phyloP scores from a whole-genome alignment of 2,113 vertebrate genomes.

The Trochalopteron elliotii region DNA sequence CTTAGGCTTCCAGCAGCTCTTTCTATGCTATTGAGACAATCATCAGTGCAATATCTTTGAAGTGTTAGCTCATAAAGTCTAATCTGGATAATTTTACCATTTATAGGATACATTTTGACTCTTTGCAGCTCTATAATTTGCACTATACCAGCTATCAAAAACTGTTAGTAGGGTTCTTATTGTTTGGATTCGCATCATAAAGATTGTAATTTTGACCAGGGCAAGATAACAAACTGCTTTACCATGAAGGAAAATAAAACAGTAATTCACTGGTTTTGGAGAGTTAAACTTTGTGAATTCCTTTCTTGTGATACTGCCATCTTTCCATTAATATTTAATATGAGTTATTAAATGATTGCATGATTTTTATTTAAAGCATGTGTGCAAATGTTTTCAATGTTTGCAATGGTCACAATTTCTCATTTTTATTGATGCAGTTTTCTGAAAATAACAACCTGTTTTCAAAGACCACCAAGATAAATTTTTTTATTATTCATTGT shows the following conservation, averaged over 20 bases:
- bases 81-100: background rate
- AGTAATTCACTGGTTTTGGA: background rate
- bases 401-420: background rate
- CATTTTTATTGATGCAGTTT: background rate
- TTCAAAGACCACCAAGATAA: conserved; percentile 10
- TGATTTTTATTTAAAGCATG: conserved; percentile 35
- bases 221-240: background rate
- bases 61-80: background rate
- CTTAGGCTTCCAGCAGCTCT: background rate
- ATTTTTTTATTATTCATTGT: conserved; percentile 8
- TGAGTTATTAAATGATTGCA: conserved; percentile 8
- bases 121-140: background rate
- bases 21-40: background rate
- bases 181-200: background rate
- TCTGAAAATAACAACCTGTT: conserved; percentile 39
- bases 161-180: background rate
- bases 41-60: background rate
- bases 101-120: background rate
- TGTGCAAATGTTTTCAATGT: conserved; percentile 17
- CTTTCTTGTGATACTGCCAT: background rate
- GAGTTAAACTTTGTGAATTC: background rate
- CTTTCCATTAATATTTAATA: background rate
- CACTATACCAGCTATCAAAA: background rate
- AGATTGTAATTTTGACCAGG: background rate
- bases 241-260: background rate